Base-by-base conservation (phyloP, 2,888 invertebrate species). In the Plagodis dolabraria region DNA sequence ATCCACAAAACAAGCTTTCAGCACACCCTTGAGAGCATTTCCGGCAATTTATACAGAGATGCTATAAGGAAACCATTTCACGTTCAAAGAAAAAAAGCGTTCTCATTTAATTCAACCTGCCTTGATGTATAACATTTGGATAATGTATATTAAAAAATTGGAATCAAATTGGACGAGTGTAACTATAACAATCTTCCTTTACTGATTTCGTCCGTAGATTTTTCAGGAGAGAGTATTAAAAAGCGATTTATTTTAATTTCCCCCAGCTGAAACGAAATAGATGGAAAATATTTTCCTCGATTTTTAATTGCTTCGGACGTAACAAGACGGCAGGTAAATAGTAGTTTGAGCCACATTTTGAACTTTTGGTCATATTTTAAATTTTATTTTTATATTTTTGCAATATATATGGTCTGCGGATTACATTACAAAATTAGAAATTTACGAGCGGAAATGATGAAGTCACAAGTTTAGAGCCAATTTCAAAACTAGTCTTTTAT, bases 231-330 rank as follows among this genome's bases (percentile, higher is more conserved):
- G 62, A 63, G 67, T 70, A 70, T 70, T 68, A 77, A 74, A 76
- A 77, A 68, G 68, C 67, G 69, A 77, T 76, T 70, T 68, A 65
- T 70, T 77, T 76, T 72, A 74, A 76, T 79, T 79, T 74, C 67
- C 65, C 66, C 61, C 63, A 69, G 69, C 64, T 65, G 64, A 69
- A 69, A 68, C 69, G 66, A 71, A 65, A 73, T 74, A 73, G 69
- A 72, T 65, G 58, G 67, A 72, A 73, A 69, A 73, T 75, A 72
- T 72, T 75, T 73, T 69, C 55, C 63, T 67, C 71, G 67, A 61
- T 69, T 64, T 72, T 63, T 78, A 81, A 79, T 76, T 79, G 72
- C 74, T 74, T 72, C 57, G 67, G 66, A 65, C 63, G 53, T 59
- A 66, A 68, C 47, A 22, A 35, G 22, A 33, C 47, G 47, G 42